phyloP scores from a whole-genome alignment of 2,888 invertebrate species.

The Euspilapteryx auroguttella region DNA sequence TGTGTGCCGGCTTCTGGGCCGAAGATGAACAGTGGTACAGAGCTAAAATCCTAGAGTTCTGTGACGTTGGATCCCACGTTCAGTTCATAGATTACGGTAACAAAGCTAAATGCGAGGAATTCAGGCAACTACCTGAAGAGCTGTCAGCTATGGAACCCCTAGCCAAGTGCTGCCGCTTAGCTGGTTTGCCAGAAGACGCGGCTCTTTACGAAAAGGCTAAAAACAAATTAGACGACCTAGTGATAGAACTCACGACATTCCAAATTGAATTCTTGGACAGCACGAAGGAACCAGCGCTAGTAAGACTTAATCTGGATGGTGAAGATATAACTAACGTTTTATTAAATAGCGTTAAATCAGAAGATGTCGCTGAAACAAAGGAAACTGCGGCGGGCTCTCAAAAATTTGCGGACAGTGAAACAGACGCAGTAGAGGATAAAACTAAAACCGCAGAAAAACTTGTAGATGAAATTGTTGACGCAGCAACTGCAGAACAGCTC shows the following conservation, averaged over 20 bases:
- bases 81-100: slow-evolving; percentile 73
- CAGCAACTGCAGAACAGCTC: too few relatives aligned
- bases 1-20: slow-evolving; percentile 68
- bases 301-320: slow-evolving; percentile 61
- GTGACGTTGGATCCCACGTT: slow-evolving; percentile 58
- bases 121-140: slow-evolving; percentile 64
- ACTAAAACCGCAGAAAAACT: slow-evolving; percentile 2
- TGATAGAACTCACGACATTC: slow-evolving; percentile 37
- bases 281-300: slow-evolving; percentile 57
- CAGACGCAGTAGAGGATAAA: too few relatives aligned
- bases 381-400: too few relatives aligned
- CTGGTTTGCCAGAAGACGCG: slow-evolving; percentile 37
- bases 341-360: too few relatives aligned
- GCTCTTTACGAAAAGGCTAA: slow-evolving; percentile 38
- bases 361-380: neutral
- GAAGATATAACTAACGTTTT: too few relatives aligned
- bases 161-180: slow-evolving; percentile 65
- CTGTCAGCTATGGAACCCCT: slow-evolving; percentile 58
- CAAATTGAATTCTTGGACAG: slow-evolving; percentile 64
- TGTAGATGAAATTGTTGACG: neutral
- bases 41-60: slow-evolving; percentile 62
- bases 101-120: slow-evolving; percentile 61
- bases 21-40: slow-evolving; percentile 71
- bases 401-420: too few relatives aligned
- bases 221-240: slow-evolving; percentile 30